Evolutionary conservation across 2,797 vertebrate genomes (phyloP).

Genomic region (Psittacula echo): DNA sequence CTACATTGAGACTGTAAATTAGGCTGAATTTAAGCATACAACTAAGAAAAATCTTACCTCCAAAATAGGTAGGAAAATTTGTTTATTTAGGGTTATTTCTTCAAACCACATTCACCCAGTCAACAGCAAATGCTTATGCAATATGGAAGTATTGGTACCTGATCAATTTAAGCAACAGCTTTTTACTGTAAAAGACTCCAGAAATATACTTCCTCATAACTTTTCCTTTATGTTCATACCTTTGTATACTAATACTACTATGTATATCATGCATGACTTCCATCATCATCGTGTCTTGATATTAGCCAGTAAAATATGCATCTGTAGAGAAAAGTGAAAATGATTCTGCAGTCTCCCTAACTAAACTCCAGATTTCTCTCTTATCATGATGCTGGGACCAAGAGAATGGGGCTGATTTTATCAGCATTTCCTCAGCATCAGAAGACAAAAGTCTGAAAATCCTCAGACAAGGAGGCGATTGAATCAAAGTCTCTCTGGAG

Average conservation of each 20-base stretch:
- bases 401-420: not conserved
- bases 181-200: not conserved
- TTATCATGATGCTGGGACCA: not conserved
- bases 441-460: not conserved
- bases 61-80: not conserved
- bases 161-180: not conserved
- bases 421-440: not conserved
- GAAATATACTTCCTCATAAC: not conserved
- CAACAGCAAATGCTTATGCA: not conserved
- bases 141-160: not conserved
- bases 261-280: not conserved
- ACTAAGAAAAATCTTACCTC: not conserved
- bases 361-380: not conserved
- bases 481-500: not conserved
- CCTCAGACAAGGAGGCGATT: not conserved
- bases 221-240: not conserved
- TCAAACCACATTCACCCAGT: not conserved
- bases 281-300: not conserved
- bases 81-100: not conserved
- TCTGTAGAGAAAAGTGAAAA: not conserved
- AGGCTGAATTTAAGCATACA: not conserved
- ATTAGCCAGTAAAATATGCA: not conserved
- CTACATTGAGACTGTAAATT: not conserved
- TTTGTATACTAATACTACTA: not conserved
- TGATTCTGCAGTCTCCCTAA: not conserved